A percentile compares a stretch with the other conserved stretches of the same genome.
Evolutionary conservation across 2,888 invertebrate genomes (phyloP).

Genomic region (Zaprionus bogoriensis): DNA sequence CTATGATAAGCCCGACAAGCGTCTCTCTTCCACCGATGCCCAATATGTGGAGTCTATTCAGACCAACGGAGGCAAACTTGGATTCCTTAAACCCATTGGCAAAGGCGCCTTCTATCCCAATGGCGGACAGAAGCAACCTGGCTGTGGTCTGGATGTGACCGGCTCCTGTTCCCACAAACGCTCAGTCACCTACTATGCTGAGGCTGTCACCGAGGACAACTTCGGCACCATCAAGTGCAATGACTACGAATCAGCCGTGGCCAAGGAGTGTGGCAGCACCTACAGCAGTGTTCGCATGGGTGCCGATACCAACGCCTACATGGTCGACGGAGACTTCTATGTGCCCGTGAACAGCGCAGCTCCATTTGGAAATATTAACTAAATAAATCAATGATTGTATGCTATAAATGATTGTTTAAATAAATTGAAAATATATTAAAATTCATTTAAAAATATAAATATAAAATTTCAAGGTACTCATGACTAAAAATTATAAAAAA

Average conservation of each 20-base stretch:
- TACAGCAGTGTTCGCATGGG: slow-evolving; percentile 65
- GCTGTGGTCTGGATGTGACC: slow-evolving; percentile 82
- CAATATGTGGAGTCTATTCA: slow-evolving; percentile 78
- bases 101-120: slow-evolving; percentile 84
- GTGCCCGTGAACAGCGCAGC: slow-evolving; percentile 64
- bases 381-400: no score
- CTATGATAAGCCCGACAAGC: slow-evolving; percentile 49
- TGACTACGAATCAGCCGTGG: slow-evolving; percentile 70
- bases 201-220: slow-evolving; percentile 76
- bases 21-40: slow-evolving; percentile 67
- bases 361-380: slow-evolving; percentile 58
- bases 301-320: slow-evolving; percentile 54
- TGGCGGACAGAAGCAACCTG: slow-evolving; percentile 84
- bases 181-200: slow-evolving; percentile 82
- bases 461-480: no score
- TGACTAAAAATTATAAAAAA: no score
- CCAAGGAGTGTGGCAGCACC: slow-evolving; percentile 52
- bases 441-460: no score
- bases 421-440: neutral
- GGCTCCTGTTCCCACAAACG: slow-evolving; percentile 82
- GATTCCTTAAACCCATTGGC: slow-evolving; percentile 75
- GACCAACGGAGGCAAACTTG: slow-evolving; percentile 72
- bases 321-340: slow-evolving; percentile 63
- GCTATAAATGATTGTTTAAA: neutral
- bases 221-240: slow-evolving; percentile 61